Percentiles rank a stretch among this genome's conserved stretches.
These are phyloP conservation scores for Patella depressa DNA, from an alignment of 2,888 invertebrate genomes.

Conservation along the genomic window DNA sequence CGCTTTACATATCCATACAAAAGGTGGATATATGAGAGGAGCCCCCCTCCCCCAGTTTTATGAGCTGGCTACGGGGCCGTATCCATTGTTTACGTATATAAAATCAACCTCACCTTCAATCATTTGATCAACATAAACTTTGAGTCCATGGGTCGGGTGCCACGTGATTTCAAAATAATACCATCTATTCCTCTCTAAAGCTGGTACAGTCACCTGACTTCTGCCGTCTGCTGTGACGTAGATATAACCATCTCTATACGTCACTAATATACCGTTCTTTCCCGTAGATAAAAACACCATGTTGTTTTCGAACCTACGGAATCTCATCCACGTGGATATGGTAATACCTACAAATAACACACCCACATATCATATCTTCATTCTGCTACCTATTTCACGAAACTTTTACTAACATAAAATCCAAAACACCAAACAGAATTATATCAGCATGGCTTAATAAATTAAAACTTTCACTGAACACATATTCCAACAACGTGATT, in stretches of 20 bases:
- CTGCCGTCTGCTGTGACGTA: slow-evolving; percentile 46
- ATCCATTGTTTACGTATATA: too few species aligned
- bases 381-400: too few species aligned
- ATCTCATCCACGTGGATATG: slow-evolving; percentile 63
- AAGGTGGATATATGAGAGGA: too few species aligned
- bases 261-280: slow-evolving; percentile 58
- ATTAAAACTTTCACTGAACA: too few species aligned
- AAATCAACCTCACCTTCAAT: slow-evolving; percentile 28
- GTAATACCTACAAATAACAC: slow-evolving; percentile 62
- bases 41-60: too few species aligned
- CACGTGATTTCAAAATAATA: slow-evolving; percentile 66
- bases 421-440: too few species aligned
- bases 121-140: slow-evolving; percentile 56
- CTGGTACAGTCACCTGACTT: slow-evolving; percentile 39
- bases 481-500: too few species aligned
- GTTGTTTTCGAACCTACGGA: slow-evolving; percentile 56
- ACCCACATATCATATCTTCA: slow-evolving; percentile 20
- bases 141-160: slow-evolving; percentile 59
- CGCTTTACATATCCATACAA: too few species aligned
- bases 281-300: slow-evolving; percentile 64
- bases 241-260: slow-evolving; percentile 55
- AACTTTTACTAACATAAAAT: too few species aligned
- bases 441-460: too few species aligned
- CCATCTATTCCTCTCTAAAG: slow-evolving; percentile 54
- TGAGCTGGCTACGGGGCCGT: too few species aligned